phyloP scores from a whole-genome alignment of 2,888 invertebrate species.

The Synergus umbraculus region DNA sequence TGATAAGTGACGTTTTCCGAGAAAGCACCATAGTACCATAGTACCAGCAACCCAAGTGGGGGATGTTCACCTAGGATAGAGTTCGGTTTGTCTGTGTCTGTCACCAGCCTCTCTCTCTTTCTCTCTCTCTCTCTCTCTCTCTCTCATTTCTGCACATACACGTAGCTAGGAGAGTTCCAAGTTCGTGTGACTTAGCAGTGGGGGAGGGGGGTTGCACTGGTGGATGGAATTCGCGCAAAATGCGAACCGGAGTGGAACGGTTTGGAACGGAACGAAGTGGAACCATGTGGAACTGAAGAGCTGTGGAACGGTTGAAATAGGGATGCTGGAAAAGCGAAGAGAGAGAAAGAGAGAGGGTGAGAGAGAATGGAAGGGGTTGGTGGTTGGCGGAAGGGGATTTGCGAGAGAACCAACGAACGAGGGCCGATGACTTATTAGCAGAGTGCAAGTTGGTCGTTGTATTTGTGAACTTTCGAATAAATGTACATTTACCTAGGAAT shows the following conservation, averaged over 20 bases:
- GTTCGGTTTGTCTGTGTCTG: slow-evolving; percentile 41
- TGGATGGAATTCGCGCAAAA: slow-evolving; percentile 49
- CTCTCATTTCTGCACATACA: slow-evolving; percentile 43
- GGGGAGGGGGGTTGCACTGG: neutral
- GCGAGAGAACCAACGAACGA: slow-evolving; percentile 54
- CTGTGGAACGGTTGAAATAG: slow-evolving; percentile 40
- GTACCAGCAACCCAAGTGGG: slow-evolving; percentile 38
- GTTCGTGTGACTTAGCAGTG: slow-evolving; percentile 5
- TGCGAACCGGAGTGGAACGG: slow-evolving; percentile 46
- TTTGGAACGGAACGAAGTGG: slow-evolving; percentile 40
- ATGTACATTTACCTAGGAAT: slow-evolving; percentile 54
- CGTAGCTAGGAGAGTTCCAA: slow-evolving; percentile 38
- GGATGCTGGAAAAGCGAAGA: slow-evolving; percentile 40
- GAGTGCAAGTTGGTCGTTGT: slow-evolving; percentile 58
- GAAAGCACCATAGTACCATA: slow-evolving; percentile 25
- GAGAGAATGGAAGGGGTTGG: slow-evolving; percentile 40
- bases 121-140: slow-evolving; percentile 30
- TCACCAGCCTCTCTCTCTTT: slow-evolving; percentile 40
- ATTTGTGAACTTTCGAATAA: slow-evolving; percentile 62
- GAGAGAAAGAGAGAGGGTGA: slow-evolving; percentile 47
- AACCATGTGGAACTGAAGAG: slow-evolving; percentile 45
- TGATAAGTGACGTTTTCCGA: slow-evolving; percentile 21
- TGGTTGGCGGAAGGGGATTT: slow-evolving; percentile 41
- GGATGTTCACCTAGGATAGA: slow-evolving; percentile 53
- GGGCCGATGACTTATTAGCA: slow-evolving; percentile 64